These are phyloP conservation scores for Stictonetta naevosa DNA, from an alignment of 2,113 vertebrate genomes.

Conservation along the genomic window DNA sequence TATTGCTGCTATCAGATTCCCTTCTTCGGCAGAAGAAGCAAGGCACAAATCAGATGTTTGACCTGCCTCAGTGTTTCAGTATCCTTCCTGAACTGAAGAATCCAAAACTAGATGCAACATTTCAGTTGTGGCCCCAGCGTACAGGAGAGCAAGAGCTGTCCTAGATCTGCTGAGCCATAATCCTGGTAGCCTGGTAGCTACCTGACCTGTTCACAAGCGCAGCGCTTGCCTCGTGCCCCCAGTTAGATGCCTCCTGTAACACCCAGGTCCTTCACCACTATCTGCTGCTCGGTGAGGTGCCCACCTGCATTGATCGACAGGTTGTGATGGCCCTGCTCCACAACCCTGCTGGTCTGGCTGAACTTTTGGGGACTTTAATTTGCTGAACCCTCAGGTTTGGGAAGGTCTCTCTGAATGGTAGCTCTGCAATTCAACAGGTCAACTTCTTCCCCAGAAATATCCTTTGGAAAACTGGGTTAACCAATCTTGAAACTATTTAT, in stretches of 20 bases:
- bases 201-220: background rate
- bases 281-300: no score
- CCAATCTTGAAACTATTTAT: background rate
- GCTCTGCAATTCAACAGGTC: background rate
- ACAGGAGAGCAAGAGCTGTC: background rate
- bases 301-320: background rate
- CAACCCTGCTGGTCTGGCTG: background rate
- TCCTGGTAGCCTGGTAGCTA: background rate
- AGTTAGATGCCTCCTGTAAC: background rate
- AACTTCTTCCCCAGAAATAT: background rate
- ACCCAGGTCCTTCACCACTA: background rate
- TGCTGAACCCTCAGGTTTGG: background rate
- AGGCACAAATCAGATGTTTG: background rate
- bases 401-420: background rate
- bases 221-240: background rate
- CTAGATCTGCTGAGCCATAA: background rate
- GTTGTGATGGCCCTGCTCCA: no score
- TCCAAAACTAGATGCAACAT: background rate
- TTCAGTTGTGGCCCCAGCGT: background rate
- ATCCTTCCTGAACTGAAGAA: background rate
- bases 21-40: background rate
- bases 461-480: background rate
- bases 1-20: background rate
- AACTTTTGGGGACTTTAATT: background rate
- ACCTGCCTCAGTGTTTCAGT: background rate